Evolutionary conservation across 2,113 vertebrate species (phyloP).

Genomic region (Rhineura floridana): DNA sequence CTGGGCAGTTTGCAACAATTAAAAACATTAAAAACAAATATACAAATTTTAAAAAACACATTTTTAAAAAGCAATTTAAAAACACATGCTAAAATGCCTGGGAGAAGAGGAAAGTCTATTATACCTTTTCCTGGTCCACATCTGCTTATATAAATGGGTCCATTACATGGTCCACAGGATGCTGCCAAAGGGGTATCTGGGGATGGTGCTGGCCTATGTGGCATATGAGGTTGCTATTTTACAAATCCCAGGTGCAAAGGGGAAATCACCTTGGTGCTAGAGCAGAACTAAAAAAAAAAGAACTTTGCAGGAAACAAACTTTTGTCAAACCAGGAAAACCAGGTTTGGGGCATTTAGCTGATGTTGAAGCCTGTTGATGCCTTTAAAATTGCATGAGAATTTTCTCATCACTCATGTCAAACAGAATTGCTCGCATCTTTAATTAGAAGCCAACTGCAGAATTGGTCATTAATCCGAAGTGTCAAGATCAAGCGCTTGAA

Average conservation of each 20-base stretch:
- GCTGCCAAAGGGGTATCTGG: background rate
- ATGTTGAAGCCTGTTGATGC: background rate
- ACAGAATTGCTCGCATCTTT: conserved; percentile 29
- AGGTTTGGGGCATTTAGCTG: background rate
- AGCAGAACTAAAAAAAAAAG: background rate
- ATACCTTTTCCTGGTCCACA: background rate
- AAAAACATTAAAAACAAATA: no score
- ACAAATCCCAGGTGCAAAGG: background rate
- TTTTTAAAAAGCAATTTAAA: no score
- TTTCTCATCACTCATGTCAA: conserved; percentile 36
- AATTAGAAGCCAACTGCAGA: conserved; percentile 32
- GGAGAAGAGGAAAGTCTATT: no score
- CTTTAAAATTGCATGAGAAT: conserved; percentile 17
- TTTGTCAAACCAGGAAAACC: conserved; percentile 1
- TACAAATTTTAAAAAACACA: no score
- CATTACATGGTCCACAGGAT: no score
- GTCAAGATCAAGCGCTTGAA: conserved; percentile 32
- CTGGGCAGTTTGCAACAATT: no score
- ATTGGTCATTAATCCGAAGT: conserved; percentile 36
- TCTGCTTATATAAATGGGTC: background rate
- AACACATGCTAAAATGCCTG: no score
- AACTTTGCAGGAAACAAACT: conserved; percentile 8
- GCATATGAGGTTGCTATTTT: background rate
- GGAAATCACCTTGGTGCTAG: background rate
- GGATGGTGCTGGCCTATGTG: no score